phyloP scores from a whole-genome alignment of 30 jellyfish, hydroid and myxozoan species.

The Aurelia aurita region DNA sequence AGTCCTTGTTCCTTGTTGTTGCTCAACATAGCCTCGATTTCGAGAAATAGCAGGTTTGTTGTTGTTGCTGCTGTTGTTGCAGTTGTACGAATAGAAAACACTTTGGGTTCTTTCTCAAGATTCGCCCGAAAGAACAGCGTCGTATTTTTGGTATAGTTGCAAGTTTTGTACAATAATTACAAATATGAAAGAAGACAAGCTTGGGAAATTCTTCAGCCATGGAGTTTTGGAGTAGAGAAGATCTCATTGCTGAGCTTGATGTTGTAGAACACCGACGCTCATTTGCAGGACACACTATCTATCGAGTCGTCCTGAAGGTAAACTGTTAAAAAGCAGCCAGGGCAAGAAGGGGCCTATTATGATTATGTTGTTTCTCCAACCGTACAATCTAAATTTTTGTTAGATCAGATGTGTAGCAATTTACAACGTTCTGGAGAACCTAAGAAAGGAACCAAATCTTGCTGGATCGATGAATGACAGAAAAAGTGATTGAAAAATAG shows the following conservation, averaged over 20 bases:
- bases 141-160: background rate
- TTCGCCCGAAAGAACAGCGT: background rate
- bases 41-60: too few species aligned
- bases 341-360: background rate
- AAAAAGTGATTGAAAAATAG: too few species aligned
- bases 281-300: slow-evolving; percentile 93
- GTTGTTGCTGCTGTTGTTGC: too few species aligned
- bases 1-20: too few species aligned
- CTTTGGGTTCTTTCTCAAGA: too few species aligned
- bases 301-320: slow-evolving; percentile 88
- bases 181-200: background rate
- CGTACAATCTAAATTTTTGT: background rate
- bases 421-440: too few species aligned
- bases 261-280: slow-evolving; percentile 88
- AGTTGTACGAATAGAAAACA: too few species aligned
- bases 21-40: too few species aligned
- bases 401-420: background rate
- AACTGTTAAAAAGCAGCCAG: background rate
- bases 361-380: background rate
- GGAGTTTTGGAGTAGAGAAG: slow-evolving; percentile 52
- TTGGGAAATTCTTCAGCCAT: background rate
- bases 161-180: background rate
- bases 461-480: too few species aligned
- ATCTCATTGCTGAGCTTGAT: slow-evolving; percentile 60
- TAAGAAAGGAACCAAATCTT: too few species aligned